Evolutionary conservation across 2,113 vertebrate species (phyloP).

Genomic region (Pteruthius melanotis): DNA sequence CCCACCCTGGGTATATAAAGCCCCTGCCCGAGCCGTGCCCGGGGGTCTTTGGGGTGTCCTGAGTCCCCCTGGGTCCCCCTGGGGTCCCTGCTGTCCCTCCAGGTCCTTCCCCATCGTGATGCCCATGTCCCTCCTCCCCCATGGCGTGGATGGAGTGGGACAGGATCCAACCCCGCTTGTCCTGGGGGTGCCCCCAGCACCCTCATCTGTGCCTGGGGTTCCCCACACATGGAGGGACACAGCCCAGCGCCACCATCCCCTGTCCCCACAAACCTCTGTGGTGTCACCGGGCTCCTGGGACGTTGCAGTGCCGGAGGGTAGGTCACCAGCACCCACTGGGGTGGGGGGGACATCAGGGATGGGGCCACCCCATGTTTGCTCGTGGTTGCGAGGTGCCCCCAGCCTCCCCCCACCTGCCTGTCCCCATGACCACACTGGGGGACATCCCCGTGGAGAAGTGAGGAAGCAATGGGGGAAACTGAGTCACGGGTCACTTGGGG

Average conservation of each 20-base stretch:
- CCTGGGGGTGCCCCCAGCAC: neutral
- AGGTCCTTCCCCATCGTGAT: fast-evolving
- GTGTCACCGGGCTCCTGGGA: neutral
- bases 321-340: neutral
- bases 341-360: fast-evolving
- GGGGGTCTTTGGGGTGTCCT: fast-evolving
- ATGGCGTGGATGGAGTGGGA: neutral
- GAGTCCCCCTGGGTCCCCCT: neutral
- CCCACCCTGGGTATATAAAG: neutral
- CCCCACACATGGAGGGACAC: fast-evolving
- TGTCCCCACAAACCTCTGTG: fast-evolving
- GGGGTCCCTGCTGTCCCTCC: neutral
- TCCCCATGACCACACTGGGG: fast-evolving
- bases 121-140: fast-evolving
- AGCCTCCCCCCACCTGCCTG: fast-evolving
- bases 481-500: neutral
- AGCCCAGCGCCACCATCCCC: neutral
- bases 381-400: neutral
- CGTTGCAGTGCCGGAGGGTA: fast-evolving
- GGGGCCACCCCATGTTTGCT: fast-evolving
- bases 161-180: no score
- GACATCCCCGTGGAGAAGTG: neutral
- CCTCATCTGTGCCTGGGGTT: neutral
- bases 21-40: fast-evolving
- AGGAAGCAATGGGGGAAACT: neutral